Percentiles rank a stretch among this genome's conserved stretches.
Evolutionary conservation across 23 tunicate species (phyloP).

Genomic region (Trididemnum nubilum): DNA sequence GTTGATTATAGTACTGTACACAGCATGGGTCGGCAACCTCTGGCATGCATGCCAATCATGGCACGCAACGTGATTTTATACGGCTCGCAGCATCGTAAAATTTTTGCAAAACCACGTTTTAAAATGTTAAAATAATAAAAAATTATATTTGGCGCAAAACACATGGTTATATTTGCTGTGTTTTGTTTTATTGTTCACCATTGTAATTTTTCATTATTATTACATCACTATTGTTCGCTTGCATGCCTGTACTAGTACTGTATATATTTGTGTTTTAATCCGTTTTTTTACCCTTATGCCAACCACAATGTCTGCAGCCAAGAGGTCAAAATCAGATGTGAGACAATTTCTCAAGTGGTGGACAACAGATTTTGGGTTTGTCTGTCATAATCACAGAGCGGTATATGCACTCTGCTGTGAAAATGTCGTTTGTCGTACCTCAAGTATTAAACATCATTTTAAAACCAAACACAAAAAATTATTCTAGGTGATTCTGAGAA

Average conservation of each 20-base stretch:
- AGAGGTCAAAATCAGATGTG: constrained; percentile 34
- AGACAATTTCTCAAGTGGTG: constrained; percentile 40
- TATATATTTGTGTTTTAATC: constrained; percentile 13
- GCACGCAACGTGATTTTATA: constrained; percentile 40
- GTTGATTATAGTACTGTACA: neutral
- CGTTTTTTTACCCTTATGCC: constrained; percentile 1
- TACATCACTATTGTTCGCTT: constrained; percentile 15
- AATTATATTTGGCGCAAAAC: constrained; percentile 16
- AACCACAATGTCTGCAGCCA: constrained; percentile 35
- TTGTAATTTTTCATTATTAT: constrained; percentile 26
- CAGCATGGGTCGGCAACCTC: constrained; percentile 50
- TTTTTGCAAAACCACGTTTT: constrained; percentile 7
- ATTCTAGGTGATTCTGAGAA: constrained; percentile 48
- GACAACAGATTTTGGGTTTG: constrained; percentile 45
- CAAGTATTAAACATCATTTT: constrained; percentile 55
- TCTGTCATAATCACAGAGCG: constrained; percentile 31
- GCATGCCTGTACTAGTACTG: neutral
- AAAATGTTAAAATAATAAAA: constrained; percentile 14
- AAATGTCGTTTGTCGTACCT: constrained; percentile 39
- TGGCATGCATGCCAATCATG: constrained; percentile 32
- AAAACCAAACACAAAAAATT: constrained; percentile 56
- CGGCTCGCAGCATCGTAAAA: constrained; percentile 30
- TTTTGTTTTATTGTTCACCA: constrained; percentile 19
- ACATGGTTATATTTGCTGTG: constrained; percentile 32
- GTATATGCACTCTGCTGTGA: constrained; percentile 39